A percentile compares a stretch with the other conserved stretches of the same genome.
These are phyloP conservation scores for Melanotaenia parkinsoni DNA, from an alignment of 2,797 vertebrate genomes.

Conservation along the genomic window DNA sequence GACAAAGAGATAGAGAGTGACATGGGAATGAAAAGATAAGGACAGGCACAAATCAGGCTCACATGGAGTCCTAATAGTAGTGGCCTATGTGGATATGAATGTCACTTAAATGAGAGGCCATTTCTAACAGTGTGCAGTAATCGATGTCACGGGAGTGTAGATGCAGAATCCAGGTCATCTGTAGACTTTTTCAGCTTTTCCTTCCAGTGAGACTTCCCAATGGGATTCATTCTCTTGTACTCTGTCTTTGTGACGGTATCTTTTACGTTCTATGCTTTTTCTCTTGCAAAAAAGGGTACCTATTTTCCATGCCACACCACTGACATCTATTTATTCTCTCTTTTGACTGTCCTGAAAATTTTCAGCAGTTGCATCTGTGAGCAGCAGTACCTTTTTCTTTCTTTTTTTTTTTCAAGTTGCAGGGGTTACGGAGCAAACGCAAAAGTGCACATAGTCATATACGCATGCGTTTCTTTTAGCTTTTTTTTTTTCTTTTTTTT, in stretches of 20 bases:
- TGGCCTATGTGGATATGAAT: slow-evolving; percentile 58
- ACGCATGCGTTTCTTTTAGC: background rate
- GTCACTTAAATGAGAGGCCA: slow-evolving; percentile 60
- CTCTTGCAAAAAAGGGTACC: slow-evolving; percentile 50
- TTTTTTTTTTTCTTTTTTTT: background rate
- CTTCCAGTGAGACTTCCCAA: slow-evolving; percentile 56
- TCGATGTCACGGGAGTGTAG: slow-evolving; percentile 60
- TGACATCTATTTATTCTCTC: slow-evolving; percentile 70
- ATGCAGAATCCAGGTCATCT: slow-evolving; percentile 76
- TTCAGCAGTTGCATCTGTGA: slow-evolving; percentile 49
- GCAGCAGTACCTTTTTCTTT: slow-evolving; percentile 15
- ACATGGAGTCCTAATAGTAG: slow-evolving; percentile 64
- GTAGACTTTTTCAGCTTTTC: slow-evolving; percentile 49
- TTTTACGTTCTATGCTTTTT: slow-evolving; percentile 68
- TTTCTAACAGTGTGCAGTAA: slow-evolving; percentile 56
- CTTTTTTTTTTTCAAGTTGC: slow-evolving; percentile 11
- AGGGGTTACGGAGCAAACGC: slow-evolving; percentile 14
- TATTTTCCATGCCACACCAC: slow-evolving; percentile 65
- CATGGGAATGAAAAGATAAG: slow-evolving; percentile 65
- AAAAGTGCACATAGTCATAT: background rate
- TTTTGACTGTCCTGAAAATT: slow-evolving; percentile 50
- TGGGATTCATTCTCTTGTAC: slow-evolving; percentile 68
- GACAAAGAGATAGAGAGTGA: slow-evolving; percentile 63
- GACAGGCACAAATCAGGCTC: slow-evolving; percentile 68
- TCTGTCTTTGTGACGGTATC: slow-evolving; percentile 56